Conservation (phyloP, 2,797 vertebrate species). For the Carduelis carduelis region DNA sequence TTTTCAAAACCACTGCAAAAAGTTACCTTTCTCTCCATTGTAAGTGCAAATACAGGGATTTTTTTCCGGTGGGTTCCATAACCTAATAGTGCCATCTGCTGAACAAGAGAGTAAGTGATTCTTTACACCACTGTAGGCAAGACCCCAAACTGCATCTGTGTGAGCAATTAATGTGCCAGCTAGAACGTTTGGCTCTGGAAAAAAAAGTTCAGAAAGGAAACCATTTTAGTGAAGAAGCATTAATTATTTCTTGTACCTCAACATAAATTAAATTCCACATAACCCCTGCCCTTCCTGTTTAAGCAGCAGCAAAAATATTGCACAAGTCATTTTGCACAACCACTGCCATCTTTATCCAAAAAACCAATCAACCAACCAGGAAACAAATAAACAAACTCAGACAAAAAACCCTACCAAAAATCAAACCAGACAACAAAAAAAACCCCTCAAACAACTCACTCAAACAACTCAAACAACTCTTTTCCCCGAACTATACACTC, state of each 20-base stretch:
- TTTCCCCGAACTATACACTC: background rate
- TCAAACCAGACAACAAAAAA: background rate
- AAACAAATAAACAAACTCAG: background rate
- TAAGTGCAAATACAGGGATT: slow-evolving; percentile 92
- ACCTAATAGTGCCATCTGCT: slow-evolving; percentile 93
- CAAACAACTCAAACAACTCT: background rate
- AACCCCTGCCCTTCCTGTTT: background rate
- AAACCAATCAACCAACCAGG: background rate
- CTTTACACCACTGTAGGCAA: slow-evolving; percentile 94
- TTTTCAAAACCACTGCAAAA: background rate
- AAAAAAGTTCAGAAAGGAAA: slow-evolving; percentile 3
- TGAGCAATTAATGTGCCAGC: slow-evolving; percentile 91
- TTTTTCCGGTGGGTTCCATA: slow-evolving; percentile 94
- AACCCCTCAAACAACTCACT: too few relatives aligned
- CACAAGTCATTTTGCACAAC: background rate
- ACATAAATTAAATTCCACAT: background rate
- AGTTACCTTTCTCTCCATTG: slow-evolving; percentile 84
- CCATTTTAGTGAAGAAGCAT: background rate
- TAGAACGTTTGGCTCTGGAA: slow-evolving; percentile 90
- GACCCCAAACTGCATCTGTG: slow-evolving; percentile 93
- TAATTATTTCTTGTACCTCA: background rate
- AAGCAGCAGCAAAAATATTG: background rate
- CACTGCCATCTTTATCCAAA: background rate
- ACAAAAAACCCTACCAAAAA: background rate
- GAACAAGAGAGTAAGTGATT: slow-evolving; percentile 96